Conservation (phyloP, 2,797 vertebrate species). For the Alauda arvensis region DNA sequence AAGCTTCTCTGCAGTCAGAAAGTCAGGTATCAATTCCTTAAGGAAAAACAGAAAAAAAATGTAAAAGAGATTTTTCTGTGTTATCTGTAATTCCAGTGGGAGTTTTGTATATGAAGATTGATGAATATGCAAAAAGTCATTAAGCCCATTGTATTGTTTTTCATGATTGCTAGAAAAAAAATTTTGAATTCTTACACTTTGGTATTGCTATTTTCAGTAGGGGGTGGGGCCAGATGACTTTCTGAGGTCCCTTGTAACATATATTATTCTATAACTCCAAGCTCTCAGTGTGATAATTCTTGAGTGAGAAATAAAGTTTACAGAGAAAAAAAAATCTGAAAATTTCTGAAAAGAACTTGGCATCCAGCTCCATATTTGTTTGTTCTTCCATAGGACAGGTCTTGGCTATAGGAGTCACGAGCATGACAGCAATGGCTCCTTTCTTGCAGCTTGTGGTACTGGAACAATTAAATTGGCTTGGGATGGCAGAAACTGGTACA, state of each 20-base stretch:
- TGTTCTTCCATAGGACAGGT: not conserved
- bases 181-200: not conserved
- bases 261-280: not conserved
- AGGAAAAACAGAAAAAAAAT: not conserved
- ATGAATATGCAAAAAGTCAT: not conserved
- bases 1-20: not conserved
- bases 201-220: not conserved
- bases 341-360: not conserved
- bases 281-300: not conserved
- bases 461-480: not conserved
- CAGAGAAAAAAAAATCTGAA: not conserved
- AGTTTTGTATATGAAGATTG: not conserved
- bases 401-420: fast-evolving
- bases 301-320: not conserved
- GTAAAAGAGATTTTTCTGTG: not conserved
- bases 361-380: not conserved
- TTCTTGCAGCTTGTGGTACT: not conserved
- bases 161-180: not conserved
- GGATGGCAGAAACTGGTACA: not conserved
- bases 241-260: not conserved
- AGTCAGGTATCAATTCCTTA: not conserved
- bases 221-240: not conserved
- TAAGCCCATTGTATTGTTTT: not conserved
- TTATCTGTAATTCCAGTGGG: not conserved
- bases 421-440: not conserved